Base-by-base conservation (phyloP, 1,140 invertebrate genomes). In the Cotesia typhae region DNA sequence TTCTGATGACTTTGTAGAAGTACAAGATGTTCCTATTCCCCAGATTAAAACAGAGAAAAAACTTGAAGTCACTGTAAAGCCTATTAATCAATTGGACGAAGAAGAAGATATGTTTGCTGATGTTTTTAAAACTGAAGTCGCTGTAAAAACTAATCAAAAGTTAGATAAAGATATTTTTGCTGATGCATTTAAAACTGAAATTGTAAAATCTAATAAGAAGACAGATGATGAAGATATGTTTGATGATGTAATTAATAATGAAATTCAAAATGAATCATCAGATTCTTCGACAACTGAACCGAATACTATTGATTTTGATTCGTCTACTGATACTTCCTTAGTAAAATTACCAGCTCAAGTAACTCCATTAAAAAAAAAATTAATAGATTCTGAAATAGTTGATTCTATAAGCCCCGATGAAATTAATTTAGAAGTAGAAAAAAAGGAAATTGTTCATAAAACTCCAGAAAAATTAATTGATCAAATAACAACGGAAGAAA, bases 1-100 rank as follows among this genome's bases (percentile, higher is more conserved):
- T 72, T 85, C 83, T 78, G 87, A 89, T 74, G 87, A 89, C 78
- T 85, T 87, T 71, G 67, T 86, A 36, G 82, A 82, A 74, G 79
- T 86, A 38, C 69, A 79, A 76, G 82, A 85, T 57, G 74, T 80
- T 36, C 74, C 78, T 3, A 74, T 77, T 74, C 71, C 78, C 4
- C 63, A 79, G 37, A 17, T 64, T 1, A 67, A 38, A 12, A 47
- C 28, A 7, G 17, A 61, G 12, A 74, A 75, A 35, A 75, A 67
- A 38, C 75, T 86, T 17, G 73, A 85, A 77, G 83, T 87, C 65
- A 77, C 71, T 14, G 75, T 87, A 9, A 81, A 80, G 67, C 71
- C 76, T 0, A 71, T 82, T 69, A 67, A 82, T 71, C 79, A 81
- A 55, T 71, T 83, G n/a, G 17, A 65, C 37, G 73, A 73, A n/a